phyloP scores from a whole-genome alignment of 2,888 invertebrate species.

The Caenorhabditis sulstoni region DNA sequence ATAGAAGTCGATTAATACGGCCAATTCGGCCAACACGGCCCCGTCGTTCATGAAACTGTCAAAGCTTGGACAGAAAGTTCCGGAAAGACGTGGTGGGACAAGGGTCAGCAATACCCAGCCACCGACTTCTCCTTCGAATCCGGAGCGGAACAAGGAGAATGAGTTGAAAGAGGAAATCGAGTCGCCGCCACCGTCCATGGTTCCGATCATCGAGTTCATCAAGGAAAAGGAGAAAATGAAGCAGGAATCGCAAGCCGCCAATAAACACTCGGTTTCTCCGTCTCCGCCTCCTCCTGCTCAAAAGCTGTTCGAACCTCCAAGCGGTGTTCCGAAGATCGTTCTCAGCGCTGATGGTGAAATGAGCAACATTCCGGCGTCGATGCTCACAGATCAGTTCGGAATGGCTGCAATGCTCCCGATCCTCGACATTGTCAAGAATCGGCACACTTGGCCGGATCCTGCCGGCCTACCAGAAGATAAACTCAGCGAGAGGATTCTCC shows the following conservation, averaged over 20 bases:
- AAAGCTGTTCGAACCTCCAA: no score
- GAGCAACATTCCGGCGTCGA: slow-evolving; percentile 48
- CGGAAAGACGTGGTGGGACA: slow-evolving; percentile 38
- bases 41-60: slow-evolving; percentile 50
- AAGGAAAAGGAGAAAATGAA: not conserved
- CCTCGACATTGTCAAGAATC: slow-evolving; percentile 34
- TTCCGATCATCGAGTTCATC: no score
- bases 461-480: slow-evolving; percentile 7
- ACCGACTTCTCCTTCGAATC: not conserved
- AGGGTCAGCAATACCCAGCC: slow-evolving; percentile 15
- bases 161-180: not conserved
- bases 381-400: slow-evolving; percentile 51
- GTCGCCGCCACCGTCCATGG: no score
- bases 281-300: no score
- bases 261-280: no score
- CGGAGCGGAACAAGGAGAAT: slow-evolving; percentile 30
- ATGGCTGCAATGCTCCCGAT: slow-evolving; percentile 52
- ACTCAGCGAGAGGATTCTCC: slow-evolving; percentile 6
- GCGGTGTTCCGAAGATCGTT: not conserved
- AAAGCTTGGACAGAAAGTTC: slow-evolving; percentile 42
- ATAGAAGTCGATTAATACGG: slow-evolving; percentile 46
- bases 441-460: not conserved
- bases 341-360: slow-evolving; percentile 20
- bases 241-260: not conserved
- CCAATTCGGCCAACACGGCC: slow-evolving; percentile 39